Percentiles rank a stretch among this genome's conserved stretches.
Evolutionary conservation across 2,113 vertebrate genomes (phyloP).

Genomic region (Scortum barcoo): DNA sequence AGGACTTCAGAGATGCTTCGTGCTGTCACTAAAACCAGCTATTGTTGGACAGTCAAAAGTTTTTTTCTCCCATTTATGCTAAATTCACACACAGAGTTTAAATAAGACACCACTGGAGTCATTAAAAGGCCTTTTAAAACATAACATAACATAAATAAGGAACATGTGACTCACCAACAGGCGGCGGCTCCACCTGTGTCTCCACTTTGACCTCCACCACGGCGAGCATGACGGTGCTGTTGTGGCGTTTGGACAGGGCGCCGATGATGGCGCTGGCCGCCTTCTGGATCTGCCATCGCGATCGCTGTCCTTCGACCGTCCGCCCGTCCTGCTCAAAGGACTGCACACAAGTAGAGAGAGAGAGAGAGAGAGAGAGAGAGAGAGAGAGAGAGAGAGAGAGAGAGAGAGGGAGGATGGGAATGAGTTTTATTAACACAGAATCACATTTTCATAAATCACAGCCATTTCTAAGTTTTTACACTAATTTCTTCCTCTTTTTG

Average conservation of each 20-base stretch:
- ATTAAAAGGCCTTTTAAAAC: no score
- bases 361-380: background rate
- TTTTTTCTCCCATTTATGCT: no score
- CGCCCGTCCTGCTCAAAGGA: conserved; percentile 88
- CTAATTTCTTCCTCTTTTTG: background rate
- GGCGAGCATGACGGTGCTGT: conserved; percentile 91
- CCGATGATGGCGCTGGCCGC: conserved; percentile 89
- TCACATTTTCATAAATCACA: background rate
- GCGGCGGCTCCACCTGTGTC: conserved; percentile 79
- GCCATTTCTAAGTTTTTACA: background rate
- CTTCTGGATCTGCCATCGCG: conserved; percentile 88
- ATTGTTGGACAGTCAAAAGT: no score
- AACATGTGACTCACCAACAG: conserved; percentile 82
- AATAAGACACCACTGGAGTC: no score
- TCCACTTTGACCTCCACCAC: conserved; percentile 94
- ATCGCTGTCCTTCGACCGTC: conserved; percentile 83
- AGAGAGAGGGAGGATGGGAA: background rate
- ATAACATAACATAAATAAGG: background rate
- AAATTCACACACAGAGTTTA: no score
- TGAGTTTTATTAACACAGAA: background rate
- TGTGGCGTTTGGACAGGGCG: conserved; percentile 90
- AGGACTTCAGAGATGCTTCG: no score
- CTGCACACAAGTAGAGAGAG: conserved; percentile 67
- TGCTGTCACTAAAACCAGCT: no score
- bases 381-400: background rate